phyloP scores from a whole-genome alignment of 2,113 vertebrate species.

The Ellobius talpinus region DNA sequence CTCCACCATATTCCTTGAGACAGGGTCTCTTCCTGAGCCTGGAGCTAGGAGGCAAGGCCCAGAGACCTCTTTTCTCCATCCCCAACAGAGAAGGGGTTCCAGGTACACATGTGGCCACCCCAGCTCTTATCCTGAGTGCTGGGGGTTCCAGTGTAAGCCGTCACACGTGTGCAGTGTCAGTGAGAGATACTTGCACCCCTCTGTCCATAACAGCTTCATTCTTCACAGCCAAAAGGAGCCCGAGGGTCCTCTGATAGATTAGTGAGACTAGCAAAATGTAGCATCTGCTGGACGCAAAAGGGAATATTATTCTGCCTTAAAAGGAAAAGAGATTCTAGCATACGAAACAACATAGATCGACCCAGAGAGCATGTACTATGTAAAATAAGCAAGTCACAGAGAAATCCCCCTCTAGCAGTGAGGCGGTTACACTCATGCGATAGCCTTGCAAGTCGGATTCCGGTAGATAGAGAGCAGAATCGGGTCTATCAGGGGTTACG shows the following conservation, averaged over 20 bases:
- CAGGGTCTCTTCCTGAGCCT: not conserved
- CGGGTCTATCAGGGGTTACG: too few relatives aligned
- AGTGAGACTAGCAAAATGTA: not conserved
- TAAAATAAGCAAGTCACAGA: not conserved
- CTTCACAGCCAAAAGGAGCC: not conserved
- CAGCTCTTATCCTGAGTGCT: too few relatives aligned
- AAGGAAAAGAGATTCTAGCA: not conserved
- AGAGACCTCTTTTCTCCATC: not conserved
- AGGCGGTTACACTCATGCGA: not conserved
- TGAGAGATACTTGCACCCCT: not conserved
- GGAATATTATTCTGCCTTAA: not conserved
- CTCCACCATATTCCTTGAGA: not conserved
- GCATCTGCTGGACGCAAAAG: too few relatives aligned
- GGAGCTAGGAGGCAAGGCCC: not conserved
- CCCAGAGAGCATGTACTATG: not conserved
- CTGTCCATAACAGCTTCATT: not conserved
- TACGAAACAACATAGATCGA: not conserved
- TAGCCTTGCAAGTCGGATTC: not conserved
- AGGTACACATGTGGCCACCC: not conserved
- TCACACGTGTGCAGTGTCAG: too few relatives aligned
- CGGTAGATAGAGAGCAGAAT: not conserved
- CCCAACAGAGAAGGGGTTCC: not conserved
- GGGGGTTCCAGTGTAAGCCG: too few relatives aligned
- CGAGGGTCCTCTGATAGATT: rapidly evolving
- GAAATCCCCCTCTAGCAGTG: not conserved